These are phyloP conservation scores for Phalera bucephala DNA, from an alignment of 2,888 invertebrate genomes.

Conservation along the genomic window DNA sequence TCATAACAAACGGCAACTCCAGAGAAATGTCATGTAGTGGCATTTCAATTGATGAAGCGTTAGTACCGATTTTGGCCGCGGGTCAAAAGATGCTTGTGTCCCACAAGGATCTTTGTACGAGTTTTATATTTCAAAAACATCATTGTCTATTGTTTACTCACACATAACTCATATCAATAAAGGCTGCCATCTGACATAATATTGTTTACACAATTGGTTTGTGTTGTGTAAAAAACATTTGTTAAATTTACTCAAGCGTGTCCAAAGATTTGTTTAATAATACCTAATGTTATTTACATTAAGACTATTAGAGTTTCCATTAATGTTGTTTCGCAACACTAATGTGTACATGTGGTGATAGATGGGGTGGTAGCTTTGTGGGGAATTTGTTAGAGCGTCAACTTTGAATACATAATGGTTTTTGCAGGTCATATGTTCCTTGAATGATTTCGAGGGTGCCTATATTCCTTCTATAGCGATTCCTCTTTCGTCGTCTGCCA, in stretches of 20 bases:
- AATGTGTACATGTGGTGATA: not conserved
- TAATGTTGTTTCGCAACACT: not conserved
- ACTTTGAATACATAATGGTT: too few relatives aligned
- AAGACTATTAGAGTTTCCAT: constrained; percentile 13
- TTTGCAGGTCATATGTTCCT: too few relatives aligned
- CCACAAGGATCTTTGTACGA: too few relatives aligned
- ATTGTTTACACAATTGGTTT: constrained; percentile 21
- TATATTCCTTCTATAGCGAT: too few relatives aligned
- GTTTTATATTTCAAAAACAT: not conserved
- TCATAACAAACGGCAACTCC: too few relatives aligned
- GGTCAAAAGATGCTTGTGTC: too few relatives aligned
- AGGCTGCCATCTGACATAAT: constrained; percentile 7
- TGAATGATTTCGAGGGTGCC: too few relatives aligned
- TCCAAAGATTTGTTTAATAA: constrained; percentile 8
- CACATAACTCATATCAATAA: constrained; percentile 11
- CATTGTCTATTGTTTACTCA: constrained; percentile 6
- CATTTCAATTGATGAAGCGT: too few relatives aligned
- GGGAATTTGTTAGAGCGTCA: not conserved
- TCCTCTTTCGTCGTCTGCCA: too few relatives aligned
- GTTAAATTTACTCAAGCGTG: constrained; percentile 14
- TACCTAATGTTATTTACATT: constrained; percentile 2
- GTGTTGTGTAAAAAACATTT: constrained; percentile 9
- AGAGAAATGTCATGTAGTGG: too few relatives aligned
- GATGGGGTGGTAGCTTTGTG: not conserved
- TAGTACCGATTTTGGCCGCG: too few relatives aligned